Evolutionary conservation across 2,797 vertebrate genomes (phyloP).

Genomic region (Garrulus glandarius): DNA sequence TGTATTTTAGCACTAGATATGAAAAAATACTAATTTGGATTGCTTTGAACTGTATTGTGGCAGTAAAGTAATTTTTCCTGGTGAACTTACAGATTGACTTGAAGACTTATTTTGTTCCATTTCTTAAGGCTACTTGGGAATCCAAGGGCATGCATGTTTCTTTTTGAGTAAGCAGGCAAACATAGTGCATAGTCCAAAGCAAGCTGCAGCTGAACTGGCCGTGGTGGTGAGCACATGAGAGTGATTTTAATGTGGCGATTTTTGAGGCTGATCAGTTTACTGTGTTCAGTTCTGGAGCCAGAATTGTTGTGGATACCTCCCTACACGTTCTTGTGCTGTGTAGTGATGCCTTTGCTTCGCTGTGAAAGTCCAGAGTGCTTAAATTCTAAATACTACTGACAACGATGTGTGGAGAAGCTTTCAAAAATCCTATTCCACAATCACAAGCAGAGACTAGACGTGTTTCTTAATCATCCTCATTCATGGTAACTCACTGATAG

Average conservation of each 20-base stretch:
- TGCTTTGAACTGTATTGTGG: not conserved
- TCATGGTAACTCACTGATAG: accelerated
- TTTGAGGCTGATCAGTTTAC: not conserved
- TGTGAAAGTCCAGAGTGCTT: not conserved
- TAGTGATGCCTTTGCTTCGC: not conserved
- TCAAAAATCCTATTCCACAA: not conserved
- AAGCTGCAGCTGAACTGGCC: not conserved
- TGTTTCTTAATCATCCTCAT: not conserved
- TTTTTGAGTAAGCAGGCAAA: not conserved
- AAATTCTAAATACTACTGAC: not conserved
- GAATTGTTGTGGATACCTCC: not conserved
- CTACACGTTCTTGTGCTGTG: not conserved
- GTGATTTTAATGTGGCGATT: not conserved
- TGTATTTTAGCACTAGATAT: not conserved
- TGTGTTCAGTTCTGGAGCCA: not conserved
- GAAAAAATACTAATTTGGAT: not conserved
- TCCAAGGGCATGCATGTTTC: accelerated
- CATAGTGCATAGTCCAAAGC: accelerated
- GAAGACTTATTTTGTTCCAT: accelerated
- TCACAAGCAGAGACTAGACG: not conserved
- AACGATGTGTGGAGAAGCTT: not conserved
- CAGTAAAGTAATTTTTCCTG: not conserved
- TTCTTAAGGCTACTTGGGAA: not conserved
- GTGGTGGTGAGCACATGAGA: not conserved
- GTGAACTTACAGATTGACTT: accelerated